Evolutionary conservation across 2,888 invertebrate species (phyloP), one percentile per base, ranked within the genome.

Genomic region (Andrena camellia): DNA sequence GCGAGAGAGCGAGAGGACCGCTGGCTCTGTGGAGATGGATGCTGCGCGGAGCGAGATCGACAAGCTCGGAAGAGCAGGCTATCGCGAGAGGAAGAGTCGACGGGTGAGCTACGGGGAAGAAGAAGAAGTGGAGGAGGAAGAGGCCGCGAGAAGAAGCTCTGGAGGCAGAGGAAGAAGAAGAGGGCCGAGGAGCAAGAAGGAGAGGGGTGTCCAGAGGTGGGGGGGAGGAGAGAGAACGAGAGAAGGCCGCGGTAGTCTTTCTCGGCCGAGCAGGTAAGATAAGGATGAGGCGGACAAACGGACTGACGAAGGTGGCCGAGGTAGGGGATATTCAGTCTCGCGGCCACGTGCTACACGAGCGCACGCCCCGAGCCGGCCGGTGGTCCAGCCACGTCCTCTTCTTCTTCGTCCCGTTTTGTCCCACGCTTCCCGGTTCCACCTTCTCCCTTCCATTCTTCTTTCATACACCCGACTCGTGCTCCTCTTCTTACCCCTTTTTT

Each of bases 301-400:
- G 90, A 91, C 91, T 92, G 93, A 92, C 90, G 91, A 90, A 89
- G 90, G 86, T 89, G 85, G 78, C 86, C 86, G 87, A 93, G 92
- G 93, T 92, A 93, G 93, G 93, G 92, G 92, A 92, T 88, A 89
- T 89, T 93, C 93, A 93, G 93, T 93, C 93, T 93, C 91, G 92
- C 91, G 91, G 93, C 93, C 93, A 93, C 93, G 93, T 93, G 93
- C 93, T 93, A 92, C 92, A 92, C 91, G 93, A 92, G 91, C 93
- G 92, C 93, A 93, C 93, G 92, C 93, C 92, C 91, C 90, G 92
- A 89, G 87, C 92, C 92, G 92, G 92, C 92, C 91, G 91, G 92
- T 92, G 87, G 89, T 88, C 86, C 87, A 88, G 86, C 88, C 89
- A 89, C 86, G 84, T 88, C 88, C 83, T 88, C 90, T 84, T 89